Conservation (phyloP, 2,797 vertebrate genomes). For the Phalloptychus januarius region DNA sequence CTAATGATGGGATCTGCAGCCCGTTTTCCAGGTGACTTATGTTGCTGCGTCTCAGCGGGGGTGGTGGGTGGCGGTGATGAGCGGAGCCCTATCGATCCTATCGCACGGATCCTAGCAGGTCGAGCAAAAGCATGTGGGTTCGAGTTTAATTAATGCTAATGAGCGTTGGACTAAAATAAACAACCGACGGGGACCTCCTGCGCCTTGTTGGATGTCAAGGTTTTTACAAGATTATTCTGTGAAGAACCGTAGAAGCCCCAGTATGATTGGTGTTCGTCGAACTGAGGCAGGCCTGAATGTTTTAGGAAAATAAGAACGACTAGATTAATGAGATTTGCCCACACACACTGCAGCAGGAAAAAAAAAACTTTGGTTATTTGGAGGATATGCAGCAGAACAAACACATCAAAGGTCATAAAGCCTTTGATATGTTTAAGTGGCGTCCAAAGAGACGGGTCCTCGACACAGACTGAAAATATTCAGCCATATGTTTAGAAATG, state of each 20-base stretch:
- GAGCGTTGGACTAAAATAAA: constrained; percentile 27
- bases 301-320: constrained; percentile 37
- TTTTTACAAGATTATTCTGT: constrained; percentile 35
- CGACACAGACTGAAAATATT: neutral
- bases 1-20: constrained; percentile 63
- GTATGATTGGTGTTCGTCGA: constrained; percentile 34
- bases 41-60: constrained; percentile 49
- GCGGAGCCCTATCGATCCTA: constrained; percentile 63
- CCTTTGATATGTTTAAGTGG: constrained; percentile 17
- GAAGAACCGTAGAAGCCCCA: constrained; percentile 21
- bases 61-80: constrained; percentile 65
- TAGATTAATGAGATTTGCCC: constrained; percentile 45
- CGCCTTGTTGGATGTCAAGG: neutral
- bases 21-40: constrained; percentile 72
- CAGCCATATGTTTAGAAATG: no score
- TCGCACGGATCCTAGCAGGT: constrained; percentile 46
- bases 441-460: constrained; percentile 15
- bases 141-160: constrained; percentile 45
- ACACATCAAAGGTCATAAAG: constrained; percentile 30
- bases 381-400: constrained; percentile 35
- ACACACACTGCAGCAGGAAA: constrained; percentile 7
- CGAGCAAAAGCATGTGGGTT: constrained; percentile 27
- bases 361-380: constrained; percentile 8
- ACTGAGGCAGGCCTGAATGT: constrained; percentile 21
- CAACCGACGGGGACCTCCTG: constrained; percentile 18